These are phyloP conservation scores for Pterois miles DNA, from an alignment of 2,797 vertebrate genomes.

Conservation along the genomic window DNA sequence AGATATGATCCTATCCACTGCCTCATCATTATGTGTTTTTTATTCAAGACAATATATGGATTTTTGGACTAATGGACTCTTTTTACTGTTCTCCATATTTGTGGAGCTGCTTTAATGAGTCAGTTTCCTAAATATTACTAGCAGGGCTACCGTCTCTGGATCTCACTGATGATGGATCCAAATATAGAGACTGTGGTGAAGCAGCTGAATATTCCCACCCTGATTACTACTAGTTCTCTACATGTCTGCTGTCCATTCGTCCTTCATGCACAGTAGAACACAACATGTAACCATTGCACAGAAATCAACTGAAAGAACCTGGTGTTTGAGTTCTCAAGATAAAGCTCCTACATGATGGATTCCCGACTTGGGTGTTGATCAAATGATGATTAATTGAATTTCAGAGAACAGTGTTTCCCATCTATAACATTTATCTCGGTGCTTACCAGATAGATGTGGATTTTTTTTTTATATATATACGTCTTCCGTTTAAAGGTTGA, in stretches of 20 bases:
- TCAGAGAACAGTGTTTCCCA: background rate
- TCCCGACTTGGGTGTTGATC: background rate
- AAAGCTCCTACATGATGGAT: background rate
- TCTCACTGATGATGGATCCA: background rate
- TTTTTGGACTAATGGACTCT: constrained; percentile 21
- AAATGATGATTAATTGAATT: background rate
- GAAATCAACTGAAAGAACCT: background rate
- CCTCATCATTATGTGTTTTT: constrained; percentile 68
- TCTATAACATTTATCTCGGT: background rate
- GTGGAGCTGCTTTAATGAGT: constrained; percentile 28
- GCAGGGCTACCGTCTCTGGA: background rate
- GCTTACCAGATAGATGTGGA: background rate
- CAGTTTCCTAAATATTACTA: background rate
- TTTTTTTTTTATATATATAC: background rate
- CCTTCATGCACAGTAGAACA: background rate
- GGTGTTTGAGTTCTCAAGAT: background rate
- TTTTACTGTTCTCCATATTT: constrained; percentile 31
- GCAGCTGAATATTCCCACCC: background rate
- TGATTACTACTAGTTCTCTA: background rate
- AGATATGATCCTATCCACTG: constrained; percentile 84
- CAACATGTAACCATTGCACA: background rate
- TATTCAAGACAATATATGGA: constrained; percentile 20
- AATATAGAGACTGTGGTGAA: background rate
- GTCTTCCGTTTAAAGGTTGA: background rate
- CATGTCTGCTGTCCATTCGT: background rate